Evolutionary conservation across 2,888 invertebrate genomes (phyloP).

Genomic region (Drosophila hamatofila): DNA sequence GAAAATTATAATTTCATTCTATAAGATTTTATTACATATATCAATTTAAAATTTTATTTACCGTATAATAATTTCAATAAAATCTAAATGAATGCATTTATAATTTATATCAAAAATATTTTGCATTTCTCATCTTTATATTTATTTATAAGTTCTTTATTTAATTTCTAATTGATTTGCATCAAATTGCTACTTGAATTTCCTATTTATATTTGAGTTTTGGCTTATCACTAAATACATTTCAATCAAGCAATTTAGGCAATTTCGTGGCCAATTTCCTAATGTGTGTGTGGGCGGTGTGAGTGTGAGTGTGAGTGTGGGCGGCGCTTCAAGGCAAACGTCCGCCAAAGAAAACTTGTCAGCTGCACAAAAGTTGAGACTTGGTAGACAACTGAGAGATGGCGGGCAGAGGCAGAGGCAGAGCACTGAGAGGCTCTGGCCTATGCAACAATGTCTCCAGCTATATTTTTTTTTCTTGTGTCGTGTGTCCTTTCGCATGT

Average conservation of each 20-base stretch:
- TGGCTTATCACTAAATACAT: slow-evolving; percentile 36
- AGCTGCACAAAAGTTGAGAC: slow-evolving; percentile 55
- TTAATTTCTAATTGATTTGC: not conserved
- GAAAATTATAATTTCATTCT: too few species aligned
- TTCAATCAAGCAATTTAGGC: slow-evolving; percentile 42
- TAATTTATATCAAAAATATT: too few species aligned
- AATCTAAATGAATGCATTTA: too few species aligned
- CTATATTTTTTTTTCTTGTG: slow-evolving; percentile 8
- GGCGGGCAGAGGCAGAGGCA: not conserved
- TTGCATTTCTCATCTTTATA: not conserved
- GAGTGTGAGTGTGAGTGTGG: slow-evolving; percentile 9
- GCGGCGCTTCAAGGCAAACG: slow-evolving; percentile 17
- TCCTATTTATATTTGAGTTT: not conserved
- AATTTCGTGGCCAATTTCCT: slow-evolving; percentile 21
- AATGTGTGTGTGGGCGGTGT: slow-evolving; percentile 7
- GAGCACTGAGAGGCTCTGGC: slow-evolving; percentile 4
- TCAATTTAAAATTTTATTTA: too few species aligned
- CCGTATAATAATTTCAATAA: too few species aligned
- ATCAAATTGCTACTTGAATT: not conserved
- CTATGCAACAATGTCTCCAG: slow-evolving; percentile 65
- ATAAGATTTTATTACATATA: too few species aligned
- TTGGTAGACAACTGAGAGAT: slow-evolving; percentile 4
- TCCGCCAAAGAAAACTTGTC: slow-evolving; percentile 63
- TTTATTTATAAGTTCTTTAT: not conserved
- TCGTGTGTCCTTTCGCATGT: slow-evolving; percentile 38